These are phyloP conservation scores for Amblyopsis hoosieri DNA, from an alignment of 2,797 vertebrate genomes.

Conservation along the genomic window DNA sequence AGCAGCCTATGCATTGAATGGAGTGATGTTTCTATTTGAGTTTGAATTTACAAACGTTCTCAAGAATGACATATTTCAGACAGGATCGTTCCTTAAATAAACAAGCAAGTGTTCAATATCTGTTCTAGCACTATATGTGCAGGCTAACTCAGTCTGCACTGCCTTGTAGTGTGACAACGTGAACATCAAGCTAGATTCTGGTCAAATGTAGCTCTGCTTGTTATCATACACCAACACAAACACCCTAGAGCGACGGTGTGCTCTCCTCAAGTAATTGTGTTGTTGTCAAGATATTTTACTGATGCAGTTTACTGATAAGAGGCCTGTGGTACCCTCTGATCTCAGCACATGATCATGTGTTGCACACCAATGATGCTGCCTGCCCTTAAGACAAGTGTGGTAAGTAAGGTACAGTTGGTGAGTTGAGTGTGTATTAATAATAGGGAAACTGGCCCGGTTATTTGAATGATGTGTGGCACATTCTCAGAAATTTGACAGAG, in stretches of 20 bases:
- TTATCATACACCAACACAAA: slow-evolving; percentile 9
- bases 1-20: too few relatives aligned
- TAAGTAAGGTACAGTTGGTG: slow-evolving; percentile 29
- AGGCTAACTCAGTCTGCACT: background rate
- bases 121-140: background rate
- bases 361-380: slow-evolving; percentile 14
- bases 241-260: slow-evolving; percentile 1
- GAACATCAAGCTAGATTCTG: background rate
- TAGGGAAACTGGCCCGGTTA: background rate
- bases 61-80: too few relatives aligned
- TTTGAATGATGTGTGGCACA: slow-evolving; percentile 2
- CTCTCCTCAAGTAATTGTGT: slow-evolving; percentile 6
- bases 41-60: too few relatives aligned
- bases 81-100: too few relatives aligned
- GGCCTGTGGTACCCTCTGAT: background rate
- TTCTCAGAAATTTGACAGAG: slow-evolving; percentile 3
- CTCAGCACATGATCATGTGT: slow-evolving; percentile 20
- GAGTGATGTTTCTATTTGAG: too few relatives aligned
- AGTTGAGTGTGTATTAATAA: slow-evolving; percentile 14
- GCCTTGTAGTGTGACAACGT: background rate
- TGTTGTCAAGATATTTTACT: slow-evolving; percentile 4
- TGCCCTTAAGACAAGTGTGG: slow-evolving; percentile 23
- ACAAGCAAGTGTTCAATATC: too few relatives aligned
- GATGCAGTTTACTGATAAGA: slow-evolving; percentile 13
- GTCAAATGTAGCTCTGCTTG: background rate